Base-by-base conservation (phyloP, 1,140 invertebrate genomes). In the Drosophila ercepeae region DNA sequence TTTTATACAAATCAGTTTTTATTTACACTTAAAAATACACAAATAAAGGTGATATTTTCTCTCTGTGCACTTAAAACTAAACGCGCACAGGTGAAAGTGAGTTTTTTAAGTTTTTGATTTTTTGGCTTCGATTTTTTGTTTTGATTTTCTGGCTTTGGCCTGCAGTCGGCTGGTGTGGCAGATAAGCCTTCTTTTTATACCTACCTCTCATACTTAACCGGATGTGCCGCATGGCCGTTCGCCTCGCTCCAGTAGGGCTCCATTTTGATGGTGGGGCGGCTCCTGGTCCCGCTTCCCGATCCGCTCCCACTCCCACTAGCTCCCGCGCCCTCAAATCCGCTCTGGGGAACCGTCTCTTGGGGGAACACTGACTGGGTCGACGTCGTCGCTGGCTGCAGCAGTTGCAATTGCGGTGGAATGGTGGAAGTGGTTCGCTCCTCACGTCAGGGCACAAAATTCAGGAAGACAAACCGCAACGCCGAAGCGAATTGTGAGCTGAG, bases 131-230 rank as follows among this genome's bases (percentile, higher is more conserved):
- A 64, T 51, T 57, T 57, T 41, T 67, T 34, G 13, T 50, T 45
- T 55, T 8, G 18, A 5, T 52, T 46, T 51, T 41, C 63, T 55
- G 19, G 39, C 16, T 67, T 73, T 48, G 39, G 42, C 34, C 25
- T 39, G 39, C 59, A 73, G 42, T 34, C 19, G 46, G 61, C 58
- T 44, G 29, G 16, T 27, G 36, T 32, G 29, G 53, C 18, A 18
- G 59, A 52, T 42, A 27, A 45, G 51, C 21, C 42, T 14, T 39
- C 36, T 39, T 36, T 73, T 36, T 73, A 84, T 89, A 89, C 90
- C 83, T 86, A 91, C 90, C 89, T 91, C 75, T 91, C 90, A 89
- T 91, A 91, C 79, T 91, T 91, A 61, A 91, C 90, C 72, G 90
- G 78, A 86, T 91, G 90, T 67, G 90, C 74, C 71, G 90, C 81